These are phyloP conservation scores for Drosophila lutescens DNA, from an alignment of 2,888 invertebrate species.

Conservation along the genomic window DNA sequence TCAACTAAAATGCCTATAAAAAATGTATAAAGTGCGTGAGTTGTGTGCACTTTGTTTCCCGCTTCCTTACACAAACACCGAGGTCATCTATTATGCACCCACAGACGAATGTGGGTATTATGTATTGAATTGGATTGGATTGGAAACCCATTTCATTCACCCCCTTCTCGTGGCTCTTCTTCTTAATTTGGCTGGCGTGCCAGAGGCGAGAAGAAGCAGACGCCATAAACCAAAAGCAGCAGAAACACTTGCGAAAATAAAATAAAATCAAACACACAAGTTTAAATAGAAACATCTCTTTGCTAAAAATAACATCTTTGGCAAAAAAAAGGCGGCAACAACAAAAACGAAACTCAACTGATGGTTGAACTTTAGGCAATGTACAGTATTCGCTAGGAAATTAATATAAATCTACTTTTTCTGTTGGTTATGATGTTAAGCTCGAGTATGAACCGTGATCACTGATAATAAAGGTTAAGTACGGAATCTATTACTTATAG, in stretches of 20 bases:
- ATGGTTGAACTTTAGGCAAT: conserved; percentile 44
- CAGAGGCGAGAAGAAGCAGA: conserved; percentile 37
- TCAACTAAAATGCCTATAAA: conserved; percentile 48
- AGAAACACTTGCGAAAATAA: conserved; percentile 37
- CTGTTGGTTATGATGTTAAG: not conserved
- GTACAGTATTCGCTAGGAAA: conserved; percentile 10
- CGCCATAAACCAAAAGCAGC: conserved; percentile 40
- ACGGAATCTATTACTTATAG: not conserved
- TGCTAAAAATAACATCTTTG: conserved; percentile 64
- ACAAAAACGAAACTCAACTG: conserved; percentile 27
- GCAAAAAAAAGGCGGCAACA: conserved; percentile 22
- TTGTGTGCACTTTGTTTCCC: conserved; percentile 41
- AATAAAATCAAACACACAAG: conserved; percentile 54
- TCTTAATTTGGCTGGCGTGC: conserved; percentile 19
- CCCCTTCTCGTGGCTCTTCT: conserved; percentile 16
- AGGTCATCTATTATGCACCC: conserved; percentile 35
- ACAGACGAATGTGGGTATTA: conserved; percentile 11
- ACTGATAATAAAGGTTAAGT: not conserved
- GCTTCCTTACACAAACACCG: conserved; percentile 42
- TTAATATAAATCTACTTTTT: not conserved
- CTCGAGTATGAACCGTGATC: no score
- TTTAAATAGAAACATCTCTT: conserved; percentile 71
- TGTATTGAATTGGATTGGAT: conserved; percentile 26
- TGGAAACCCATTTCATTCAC: conserved; percentile 54
- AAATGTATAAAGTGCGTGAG: conserved; percentile 37